A percentile compares a stretch with the other conserved stretches of the same genome.
These are phyloP conservation scores for Kradibia gibbosae DNA, from an alignment of 1,140 invertebrate species.

Conservation along the genomic window DNA sequence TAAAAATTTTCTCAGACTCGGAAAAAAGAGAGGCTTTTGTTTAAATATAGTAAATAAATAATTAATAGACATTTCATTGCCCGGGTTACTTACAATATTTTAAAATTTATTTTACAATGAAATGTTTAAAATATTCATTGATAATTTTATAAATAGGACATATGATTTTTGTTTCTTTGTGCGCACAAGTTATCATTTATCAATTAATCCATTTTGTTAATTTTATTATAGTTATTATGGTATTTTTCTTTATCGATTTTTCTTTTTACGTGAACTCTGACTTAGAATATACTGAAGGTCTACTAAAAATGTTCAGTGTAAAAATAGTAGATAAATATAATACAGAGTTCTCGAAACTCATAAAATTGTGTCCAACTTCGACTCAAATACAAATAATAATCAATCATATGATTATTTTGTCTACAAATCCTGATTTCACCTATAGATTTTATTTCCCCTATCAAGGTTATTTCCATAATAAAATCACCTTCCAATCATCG, in stretches of 20 bases:
- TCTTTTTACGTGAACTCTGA: background rate
- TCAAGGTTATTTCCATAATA: background rate
- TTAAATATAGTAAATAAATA: conserved; percentile 8
- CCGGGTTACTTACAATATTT: conserved; percentile 1
- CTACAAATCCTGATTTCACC: conserved; percentile 6
- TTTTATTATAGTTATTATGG: conserved; percentile 12
- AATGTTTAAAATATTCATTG: conserved; percentile 20
- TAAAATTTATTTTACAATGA: no score
- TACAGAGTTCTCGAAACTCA: conserved; percentile 55
- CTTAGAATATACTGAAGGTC: conserved; percentile 12
- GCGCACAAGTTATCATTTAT: conserved; percentile 37
- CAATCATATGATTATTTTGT: background rate
- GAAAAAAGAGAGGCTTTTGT: background rate
- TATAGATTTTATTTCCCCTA: background rate
- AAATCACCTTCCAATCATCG: background rate
- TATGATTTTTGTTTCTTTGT: conserved; percentile 38
- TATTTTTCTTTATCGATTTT: background rate
- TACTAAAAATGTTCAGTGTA: conserved; percentile 68
- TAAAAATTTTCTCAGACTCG: background rate
- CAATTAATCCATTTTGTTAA: conserved; percentile 30
- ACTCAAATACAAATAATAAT: conserved; percentile 27
- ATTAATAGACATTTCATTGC: conserved; percentile 37
- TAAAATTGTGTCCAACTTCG: conserved; percentile 19
- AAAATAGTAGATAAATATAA: conserved; percentile 65
- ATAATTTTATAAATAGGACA: conserved; percentile 41